These are phyloP conservation scores for Oncorhynchus kisutch DNA, from an alignment of 2,113 vertebrate species.

Conservation along the genomic window DNA sequence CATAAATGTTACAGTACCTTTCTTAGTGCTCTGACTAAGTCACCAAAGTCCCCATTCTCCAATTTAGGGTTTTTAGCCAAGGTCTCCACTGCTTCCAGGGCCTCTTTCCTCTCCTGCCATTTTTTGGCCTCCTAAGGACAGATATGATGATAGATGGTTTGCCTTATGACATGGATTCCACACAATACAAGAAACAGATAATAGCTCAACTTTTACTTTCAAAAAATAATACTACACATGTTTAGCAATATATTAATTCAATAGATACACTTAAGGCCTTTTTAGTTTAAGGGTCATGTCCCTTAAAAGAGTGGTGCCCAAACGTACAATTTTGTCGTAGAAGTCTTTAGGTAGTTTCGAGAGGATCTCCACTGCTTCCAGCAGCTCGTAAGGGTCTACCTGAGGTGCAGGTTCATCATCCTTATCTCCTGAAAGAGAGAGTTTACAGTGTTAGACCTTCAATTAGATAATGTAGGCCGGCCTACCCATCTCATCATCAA, in stretches of 20 bases:
- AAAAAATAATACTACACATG: not conserved
- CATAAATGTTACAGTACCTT: conserved; percentile 75
- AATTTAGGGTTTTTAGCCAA: conserved; percentile 92
- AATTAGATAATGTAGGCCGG: not conserved
- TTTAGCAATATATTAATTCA: not conserved
- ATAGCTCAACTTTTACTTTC: not conserved
- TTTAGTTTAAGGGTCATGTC: not conserved
- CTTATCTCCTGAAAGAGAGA: conserved; percentile 74
- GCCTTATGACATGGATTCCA: conserved; percentile 27
- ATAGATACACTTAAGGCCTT: not conserved
- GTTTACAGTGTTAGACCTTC: not conserved
- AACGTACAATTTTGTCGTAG: conserved; percentile 95
- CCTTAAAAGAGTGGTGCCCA: not conserved
- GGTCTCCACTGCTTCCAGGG: conserved; percentile 86
- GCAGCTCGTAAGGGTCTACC: conserved; percentile 92
- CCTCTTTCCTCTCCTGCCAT: conserved; percentile 98
- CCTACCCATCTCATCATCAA: too few relatives aligned
- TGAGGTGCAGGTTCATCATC: conserved; percentile 78
- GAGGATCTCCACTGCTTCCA: conserved; percentile 94
- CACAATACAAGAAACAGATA: not conserved
- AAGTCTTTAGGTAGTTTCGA: conserved; percentile 98
- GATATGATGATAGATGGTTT: not conserved
- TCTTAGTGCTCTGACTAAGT: conserved; percentile 91
- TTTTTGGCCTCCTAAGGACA: conserved; percentile 92
- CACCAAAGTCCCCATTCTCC: conserved; percentile 92